These are phyloP conservation scores for Drosophila mulleri DNA, from an alignment of 2,888 invertebrate species.

Conservation along the genomic window DNA sequence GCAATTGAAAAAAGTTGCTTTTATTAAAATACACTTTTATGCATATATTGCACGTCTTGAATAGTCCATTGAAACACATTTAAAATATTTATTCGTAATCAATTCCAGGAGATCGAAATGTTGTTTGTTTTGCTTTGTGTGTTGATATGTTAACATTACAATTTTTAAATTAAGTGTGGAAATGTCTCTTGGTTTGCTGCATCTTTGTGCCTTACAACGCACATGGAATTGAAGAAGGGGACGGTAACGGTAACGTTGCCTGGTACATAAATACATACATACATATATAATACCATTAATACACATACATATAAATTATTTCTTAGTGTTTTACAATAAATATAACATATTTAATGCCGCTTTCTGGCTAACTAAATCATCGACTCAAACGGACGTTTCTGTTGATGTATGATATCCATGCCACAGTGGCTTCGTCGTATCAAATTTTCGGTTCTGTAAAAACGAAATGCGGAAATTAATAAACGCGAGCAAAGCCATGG, in stretches of 20 bases:
- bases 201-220: slow-evolving; percentile 46
- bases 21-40: neutral
- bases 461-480: slow-evolving; percentile 49
- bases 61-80: slow-evolving; percentile 37
- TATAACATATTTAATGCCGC: slow-evolving; percentile 1
- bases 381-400: slow-evolving; percentile 83
- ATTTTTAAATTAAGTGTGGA: slow-evolving; percentile 22
- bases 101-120: slow-evolving; percentile 50
- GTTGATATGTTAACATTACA: slow-evolving; percentile 66
- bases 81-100: slow-evolving; percentile 67
- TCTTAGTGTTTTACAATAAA: slow-evolving; percentile 27
- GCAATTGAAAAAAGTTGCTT: neutral
- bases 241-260: slow-evolving; percentile 48
- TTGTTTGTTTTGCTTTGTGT: slow-evolving; percentile 28
- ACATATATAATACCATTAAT: slow-evolving; percentile 42
- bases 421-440: slow-evolving; percentile 83
- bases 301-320: slow-evolving; percentile 40
- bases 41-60: neutral
- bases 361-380: slow-evolving; percentile 64
- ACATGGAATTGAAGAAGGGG: slow-evolving; percentile 32
- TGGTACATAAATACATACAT: slow-evolving; percentile 54
- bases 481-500: neutral
- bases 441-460: slow-evolving; percentile 83
- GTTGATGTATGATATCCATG: slow-evolving; percentile 82
- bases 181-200: slow-evolving; percentile 7